Evolutionary conservation across 2,113 vertebrate species (phyloP), one percentile per base, ranked within the genome.

Genomic region (Entosphenus tridentatus): DNA sequence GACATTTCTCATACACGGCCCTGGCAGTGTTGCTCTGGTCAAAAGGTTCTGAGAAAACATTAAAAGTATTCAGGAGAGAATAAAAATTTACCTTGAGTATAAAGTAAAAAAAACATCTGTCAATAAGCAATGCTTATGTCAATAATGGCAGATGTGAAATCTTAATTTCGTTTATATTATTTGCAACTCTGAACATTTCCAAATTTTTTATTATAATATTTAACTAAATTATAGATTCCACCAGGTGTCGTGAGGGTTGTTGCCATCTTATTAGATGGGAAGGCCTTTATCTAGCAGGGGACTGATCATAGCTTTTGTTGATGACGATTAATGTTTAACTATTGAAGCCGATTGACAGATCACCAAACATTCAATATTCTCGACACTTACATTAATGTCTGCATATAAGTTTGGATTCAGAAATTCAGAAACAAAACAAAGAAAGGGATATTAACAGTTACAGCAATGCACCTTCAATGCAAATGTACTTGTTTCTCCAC

Each of bases 401-500:
- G n/a, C n/a, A 16, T 65, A 8, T 16, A 65, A 10, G 67, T 55
- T 10, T 57, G 18, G 55, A 55, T 69, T 11, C 62, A 57, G 21
- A 14, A 62, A 62, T 16, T 62, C 3, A 21, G 21, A 21, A 21
- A 21, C 21, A 21, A 21, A 21, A 62, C 16, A 13, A 14, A 16
- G 13, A 14, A 65, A 65, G 17, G 68, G 65, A 39, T 39, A 2
- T 71, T 73, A 58, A 72, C 9, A 68, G 73, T 70, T 75, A 12
- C 55, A 70, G 7, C 13, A 7, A 65, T 56, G 55, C 84, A 98
- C 93, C 93, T 87, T 98, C 93, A 70, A 98, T 80, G 79, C 88
- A 96, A 76, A 98, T 88, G 77, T 78, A 95, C 75, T 92, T 95
- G 80, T 84, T 84, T 80, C 79, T 87, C 93, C 90, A 98, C 71